Base-by-base conservation (phyloP, 2,888 invertebrate genomes). In the Pimpla rufipes region DNA sequence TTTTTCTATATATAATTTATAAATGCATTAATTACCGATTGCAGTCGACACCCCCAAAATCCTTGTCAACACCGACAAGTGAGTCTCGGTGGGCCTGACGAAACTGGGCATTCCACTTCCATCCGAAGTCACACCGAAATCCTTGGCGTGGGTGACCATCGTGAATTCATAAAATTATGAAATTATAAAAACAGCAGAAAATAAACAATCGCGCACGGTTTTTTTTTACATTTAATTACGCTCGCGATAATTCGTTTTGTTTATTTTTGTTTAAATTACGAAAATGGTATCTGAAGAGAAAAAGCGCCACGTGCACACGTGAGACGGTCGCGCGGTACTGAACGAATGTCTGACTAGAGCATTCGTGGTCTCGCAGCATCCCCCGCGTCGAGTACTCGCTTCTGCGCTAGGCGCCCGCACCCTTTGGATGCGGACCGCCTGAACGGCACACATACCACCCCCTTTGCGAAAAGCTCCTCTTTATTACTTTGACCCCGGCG, bases 1-100 rank as follows among this genome's bases (percentile, higher is more conserved):
- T 29, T 29, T n/a, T n/a, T n/a, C n/a, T n/a, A n/a, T n/a, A n/a
- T 29, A 29, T 5, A 29, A 29, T n/a, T n/a, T n/a, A 29, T 29
- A 29, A 29, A 29, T 29, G 3, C 5, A 16, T 42, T n/a, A 85
- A 88, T 89, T 76, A 90, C 90, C 88, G 79, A 90, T 88, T 35
- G 90, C 90, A 16, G 90, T 90, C 68, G 88, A 89, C 40, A 90
- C 87, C 70, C 90, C 90, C 80, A 90, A 74, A 71, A 90, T 87
- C 67, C 90, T 90, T 42, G 89, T 90, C 66, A 89, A 85, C 18
- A 88, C 80, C 16, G 88, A 85, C 50, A 90, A 79, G 79, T 88
- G 88, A 23, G 68, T 84, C 47, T 88, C 88, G 64, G 84, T 84
- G 40, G 87, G 81, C 59, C 89, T 87, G 42, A 85, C 85, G 83